Evolutionary conservation across 2,113 vertebrate genomes (phyloP).

Genomic region (Nansenia antarctica): DNA sequence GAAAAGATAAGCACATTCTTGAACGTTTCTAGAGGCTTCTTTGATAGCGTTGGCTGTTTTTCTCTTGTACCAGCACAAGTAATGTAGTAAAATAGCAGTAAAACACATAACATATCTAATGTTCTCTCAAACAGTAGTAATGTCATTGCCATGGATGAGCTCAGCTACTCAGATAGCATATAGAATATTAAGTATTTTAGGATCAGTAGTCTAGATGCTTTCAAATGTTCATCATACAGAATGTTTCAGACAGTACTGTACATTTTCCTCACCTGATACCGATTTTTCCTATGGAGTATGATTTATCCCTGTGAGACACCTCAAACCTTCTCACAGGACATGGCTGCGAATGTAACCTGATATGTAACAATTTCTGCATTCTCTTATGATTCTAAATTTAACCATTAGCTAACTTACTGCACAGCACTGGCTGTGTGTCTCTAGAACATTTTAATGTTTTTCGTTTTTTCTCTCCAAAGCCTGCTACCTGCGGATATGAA

Average conservation of each 20-base stretch:
- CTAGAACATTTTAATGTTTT: neutral
- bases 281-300: neutral
- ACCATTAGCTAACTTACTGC: neutral
- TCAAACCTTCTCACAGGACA: constrained; percentile 2
- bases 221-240: constrained; percentile 21
- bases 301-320: neutral
- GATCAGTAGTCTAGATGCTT: constrained; percentile 23
- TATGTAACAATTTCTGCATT: neutral
- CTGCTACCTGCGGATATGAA: constrained; percentile 6
- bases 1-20: too few species aligned
- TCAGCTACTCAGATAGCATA: neutral
- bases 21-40: too few species aligned
- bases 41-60: neutral
- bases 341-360: constrained; percentile 1
- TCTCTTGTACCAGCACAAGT: neutral
- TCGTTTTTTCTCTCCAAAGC: neutral
- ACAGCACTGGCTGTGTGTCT: neutral
- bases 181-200: too few species aligned
- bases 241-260: constrained; percentile 6
- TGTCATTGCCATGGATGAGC: neutral
- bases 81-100: too few species aligned
- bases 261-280: constrained; percentile 28
- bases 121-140: too few species aligned
- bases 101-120: too few species aligned
- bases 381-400: constrained; percentile 3